Percentiles rank a stretch among this genome's conserved stretches.
Conservation (phyloP, 92 coral and sea anemone species). For the Epizoanthus rinbou region DNA sequence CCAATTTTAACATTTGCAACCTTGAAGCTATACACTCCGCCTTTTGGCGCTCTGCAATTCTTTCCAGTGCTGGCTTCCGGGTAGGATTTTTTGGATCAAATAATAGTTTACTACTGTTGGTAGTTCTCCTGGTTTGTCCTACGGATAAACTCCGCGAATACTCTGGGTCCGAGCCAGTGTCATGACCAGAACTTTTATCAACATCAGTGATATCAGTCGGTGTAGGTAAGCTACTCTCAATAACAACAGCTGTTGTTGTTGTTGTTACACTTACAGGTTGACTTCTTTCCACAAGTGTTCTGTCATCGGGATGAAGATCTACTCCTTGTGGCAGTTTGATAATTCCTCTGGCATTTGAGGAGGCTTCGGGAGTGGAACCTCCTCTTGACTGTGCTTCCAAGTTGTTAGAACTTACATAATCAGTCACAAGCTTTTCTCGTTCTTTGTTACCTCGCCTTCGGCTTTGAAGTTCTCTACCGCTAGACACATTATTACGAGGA, state of each 20-base stretch:
- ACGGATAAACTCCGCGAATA: slow-evolving; percentile 17
- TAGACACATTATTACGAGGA: neutral
- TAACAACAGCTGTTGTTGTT: neutral
- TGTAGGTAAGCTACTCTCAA: neutral
- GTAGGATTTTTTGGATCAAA: slow-evolving; percentile 19
- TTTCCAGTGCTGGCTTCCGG: slow-evolving; percentile 35
- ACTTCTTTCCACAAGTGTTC: slow-evolving; percentile 22
- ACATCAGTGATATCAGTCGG: slow-evolving; percentile 5
- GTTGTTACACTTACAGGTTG: neutral
- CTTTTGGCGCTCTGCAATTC: slow-evolving; percentile 28
- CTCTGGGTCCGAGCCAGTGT: slow-evolving; percentile 3
- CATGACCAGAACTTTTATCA: slow-evolving; percentile 9
- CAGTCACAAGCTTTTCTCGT: neutral
- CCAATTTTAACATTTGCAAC: slow-evolving; percentile 24
- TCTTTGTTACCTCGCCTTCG: neutral
- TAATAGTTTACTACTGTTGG: slow-evolving; percentile 22
- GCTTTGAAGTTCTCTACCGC: neutral
- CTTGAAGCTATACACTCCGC: slow-evolving; percentile 20
- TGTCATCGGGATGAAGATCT: slow-evolving; percentile 28
- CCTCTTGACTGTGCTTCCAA: neutral
- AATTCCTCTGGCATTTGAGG: slow-evolving; percentile 63
- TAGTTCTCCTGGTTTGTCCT: slow-evolving; percentile 15
- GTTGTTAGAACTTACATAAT: too few species aligned
- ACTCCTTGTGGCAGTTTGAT: slow-evolving; percentile 76
- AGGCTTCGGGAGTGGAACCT: neutral